These are phyloP conservation scores for Nomada fucata DNA, from an alignment of 2,888 invertebrate species.

Conservation along the genomic window DNA sequence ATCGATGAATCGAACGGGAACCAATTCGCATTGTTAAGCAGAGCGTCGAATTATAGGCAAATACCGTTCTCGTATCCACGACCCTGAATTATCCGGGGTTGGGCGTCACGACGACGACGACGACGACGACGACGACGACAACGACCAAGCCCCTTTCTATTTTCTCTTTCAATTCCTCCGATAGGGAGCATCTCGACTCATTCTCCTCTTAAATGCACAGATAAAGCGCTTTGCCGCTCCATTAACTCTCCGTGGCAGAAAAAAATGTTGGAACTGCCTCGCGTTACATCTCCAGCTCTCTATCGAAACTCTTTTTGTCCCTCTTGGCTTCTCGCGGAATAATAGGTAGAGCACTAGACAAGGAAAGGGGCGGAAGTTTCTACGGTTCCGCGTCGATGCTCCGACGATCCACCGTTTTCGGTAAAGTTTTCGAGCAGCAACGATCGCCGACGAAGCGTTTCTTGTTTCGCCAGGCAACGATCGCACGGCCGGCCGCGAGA, in stretches of 20 bases:
- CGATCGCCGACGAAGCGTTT: not conserved
- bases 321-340: not conserved
- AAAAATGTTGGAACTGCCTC: constrained; percentile 36
- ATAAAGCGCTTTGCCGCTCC: constrained; percentile 59
- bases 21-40: constrained; percentile 58
- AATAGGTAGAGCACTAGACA: not conserved
- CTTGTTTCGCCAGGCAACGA: not conserved
- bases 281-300: constrained; percentile 32
- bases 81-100: constrained; percentile 57
- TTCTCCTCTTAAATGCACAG: constrained; percentile 49
- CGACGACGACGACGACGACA: constrained; percentile 5
- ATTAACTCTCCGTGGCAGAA: constrained; percentile 40
- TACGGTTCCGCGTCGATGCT: not conserved
- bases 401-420: not conserved
- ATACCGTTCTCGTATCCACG: constrained; percentile 46
- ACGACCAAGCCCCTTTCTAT: constrained; percentile 7
- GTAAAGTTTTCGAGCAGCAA: not conserved
- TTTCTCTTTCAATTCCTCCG: constrained; percentile 8
- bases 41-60: constrained; percentile 53
- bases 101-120: not conserved
- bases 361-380: not conserved
- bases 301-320: constrained; percentile 22
- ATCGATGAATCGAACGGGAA: constrained; percentile 49
- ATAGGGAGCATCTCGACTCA: constrained; percentile 14
- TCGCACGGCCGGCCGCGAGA: not conserved